Base-by-base conservation (phyloP, 1,140 invertebrate genomes). In the Trichonephila clavipes region DNA sequence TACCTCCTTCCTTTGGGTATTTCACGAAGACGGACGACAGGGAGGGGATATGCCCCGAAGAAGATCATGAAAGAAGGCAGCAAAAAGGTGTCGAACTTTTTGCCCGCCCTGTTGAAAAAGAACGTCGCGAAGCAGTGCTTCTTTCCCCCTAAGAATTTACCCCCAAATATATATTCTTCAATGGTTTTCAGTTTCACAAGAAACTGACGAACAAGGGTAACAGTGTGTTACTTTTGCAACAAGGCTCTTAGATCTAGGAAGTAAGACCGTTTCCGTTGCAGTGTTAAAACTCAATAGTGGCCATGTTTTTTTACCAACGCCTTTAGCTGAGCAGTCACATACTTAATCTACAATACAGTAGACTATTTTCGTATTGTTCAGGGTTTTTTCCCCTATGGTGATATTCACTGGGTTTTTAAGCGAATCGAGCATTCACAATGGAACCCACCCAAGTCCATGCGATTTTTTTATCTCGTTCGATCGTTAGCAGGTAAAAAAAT, bases 71-170 rank as follows among this genome's bases (percentile, higher is more conserved):
- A 93, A 87, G 82, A 88, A 93, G 64, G 28, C 85, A 77, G 51
- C 72, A 58, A 93, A 93, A 93, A 93, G 92, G 92, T 93, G 92
- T 93, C 92, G 92, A 93, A 88, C 92, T 88, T 92, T 92, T 92
- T 81, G 81, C 51, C 72, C 81, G 40, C 64, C 88, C 64, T 64
- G 40, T n/a, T 89, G 64, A 77, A 92, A 90, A 92, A 72, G 62
- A 92, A 28, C 51, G 34, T 91, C 81, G 28, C 34, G 16, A 61
- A 61, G n/a, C 16, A 18, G 8, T 66, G 34, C 81, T 69, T 44
- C n/a, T n/a, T n/a, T 19, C 28, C 81, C n/a, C 81, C n/a, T 10
- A 6, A 24, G 16, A 28, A 6, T 62, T 16, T 18, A 28, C 61
- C 89, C 92, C 85, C 72, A 69, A 81, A 81, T 64, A 88, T 44